Evolutionary conservation across 2,888 invertebrate species (phyloP), one percentile per base, ranked within the genome.

Genomic region (Girardia tigrina): DNA sequence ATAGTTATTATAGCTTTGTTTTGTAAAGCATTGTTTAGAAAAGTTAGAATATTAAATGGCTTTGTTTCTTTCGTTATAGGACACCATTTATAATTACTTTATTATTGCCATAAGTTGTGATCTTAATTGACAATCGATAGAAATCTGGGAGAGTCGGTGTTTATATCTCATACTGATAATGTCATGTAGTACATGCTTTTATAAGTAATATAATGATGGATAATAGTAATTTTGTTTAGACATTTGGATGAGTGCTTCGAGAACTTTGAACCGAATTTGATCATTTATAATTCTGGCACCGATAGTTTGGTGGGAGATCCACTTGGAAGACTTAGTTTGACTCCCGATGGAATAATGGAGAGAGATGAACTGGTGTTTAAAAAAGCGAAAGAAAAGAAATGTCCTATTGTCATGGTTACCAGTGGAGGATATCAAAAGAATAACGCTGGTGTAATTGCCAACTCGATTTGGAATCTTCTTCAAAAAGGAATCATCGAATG

Each of bases 211-310:
- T n/a, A n/a, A n/a, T n/a, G n/a, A n/a, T n/a, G n/a, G n/a, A n/a
- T n/a, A n/a, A n/a, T n/a, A n/a, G n/a, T n/a, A n/a, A n/a, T n/a
- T 80, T 70, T 77, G 85, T 86, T 42, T 81, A 91, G 90, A 77
- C 88, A 89, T 80, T 85, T 91, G 26, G 87, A 87, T 78, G 87
- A 86, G 69, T 89, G 90, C 0, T 82, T 91, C 26, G 82, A 86
- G 0, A 88, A 90, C 81, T 92, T 83, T 77, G 75, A 69, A 74
- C 91, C 92, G 0, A 89, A 92, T 81, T 86, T 92, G 27, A 85
- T 92, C 71, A 88, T 93, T 20, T 93, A 91, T 84, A 92, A 93
- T 84, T 92, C 93, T n/a, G 93, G 92, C 0, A 92, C 92, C 0
- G 92, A 93, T 82, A 86, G 91, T 29, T 84, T 93, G 42, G 87